phyloP scores from a whole-genome alignment of 1,140 invertebrate species.

The Lamellibrachia luymesi region DNA sequence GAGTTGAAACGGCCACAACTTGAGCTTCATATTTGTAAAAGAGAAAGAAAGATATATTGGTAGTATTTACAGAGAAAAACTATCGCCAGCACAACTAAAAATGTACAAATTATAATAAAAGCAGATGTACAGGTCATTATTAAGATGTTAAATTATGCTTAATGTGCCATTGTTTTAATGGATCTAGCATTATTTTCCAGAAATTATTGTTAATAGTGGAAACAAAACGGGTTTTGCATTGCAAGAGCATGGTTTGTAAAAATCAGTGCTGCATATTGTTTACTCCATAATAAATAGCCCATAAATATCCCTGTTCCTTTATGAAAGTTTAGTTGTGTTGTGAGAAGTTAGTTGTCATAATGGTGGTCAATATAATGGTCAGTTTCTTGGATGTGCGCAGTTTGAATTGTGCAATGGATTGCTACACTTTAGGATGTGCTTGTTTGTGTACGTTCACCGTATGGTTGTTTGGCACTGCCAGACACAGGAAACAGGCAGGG shows the following conservation, averaged over 20 bases:
- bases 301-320: background rate
- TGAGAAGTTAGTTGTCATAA: no score
- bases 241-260: no score
- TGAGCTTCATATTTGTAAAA: no score
- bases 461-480: background rate
- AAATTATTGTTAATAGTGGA: background rate
- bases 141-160: no score
- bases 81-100: background rate
- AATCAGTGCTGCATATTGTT: background rate
- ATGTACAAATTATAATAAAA: background rate
- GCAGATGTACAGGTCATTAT: background rate
- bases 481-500: background rate
- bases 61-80: no score
- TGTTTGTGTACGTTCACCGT: background rate
- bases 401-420: background rate
- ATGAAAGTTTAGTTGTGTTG: background rate
- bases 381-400: no score
- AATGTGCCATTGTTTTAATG: no score
- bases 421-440: background rate
- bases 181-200: background rate
- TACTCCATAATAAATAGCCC: background rate
- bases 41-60: no score
- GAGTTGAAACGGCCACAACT: no score
- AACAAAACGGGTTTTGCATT: background rate
- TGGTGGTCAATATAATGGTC: no score